Evolutionary conservation across 2,113 vertebrate genomes (phyloP).

Genomic region (Cololabis saira): DNA sequence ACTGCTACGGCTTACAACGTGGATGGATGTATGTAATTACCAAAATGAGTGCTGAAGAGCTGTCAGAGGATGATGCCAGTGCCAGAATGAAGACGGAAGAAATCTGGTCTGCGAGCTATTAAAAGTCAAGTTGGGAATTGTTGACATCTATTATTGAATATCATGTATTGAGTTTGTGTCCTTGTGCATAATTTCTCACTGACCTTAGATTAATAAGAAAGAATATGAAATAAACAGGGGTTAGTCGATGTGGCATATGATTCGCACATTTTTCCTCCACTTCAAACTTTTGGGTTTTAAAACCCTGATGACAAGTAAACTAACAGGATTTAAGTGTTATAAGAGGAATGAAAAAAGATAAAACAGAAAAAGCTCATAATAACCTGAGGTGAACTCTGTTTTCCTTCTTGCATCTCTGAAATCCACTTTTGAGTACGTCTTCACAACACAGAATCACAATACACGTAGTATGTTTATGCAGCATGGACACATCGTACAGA

Average conservation of each 20-base stretch:
- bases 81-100: constrained; percentile 32
- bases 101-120: constrained; percentile 36
- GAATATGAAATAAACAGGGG: neutral
- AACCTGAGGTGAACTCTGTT: constrained; percentile 30
- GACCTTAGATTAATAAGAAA: constrained; percentile 13
- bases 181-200: constrained; percentile 15
- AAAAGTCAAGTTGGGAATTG: constrained; percentile 45
- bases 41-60: constrained; percentile 21
- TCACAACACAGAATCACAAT: constrained; percentile 54
- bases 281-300: constrained; percentile 11
- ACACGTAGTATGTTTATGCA: constrained; percentile 55
- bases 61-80: constrained; percentile 26
- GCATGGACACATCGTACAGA: constrained; percentile 38
- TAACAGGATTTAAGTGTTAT: neutral
- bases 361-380: constrained; percentile 10
- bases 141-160: neutral
- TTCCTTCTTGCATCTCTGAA: constrained; percentile 41
- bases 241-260: too few species aligned
- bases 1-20: constrained; percentile 5
- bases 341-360: constrained; percentile 5
- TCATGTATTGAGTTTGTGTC: neutral
- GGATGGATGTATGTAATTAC: constrained; percentile 33
- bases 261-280: too few species aligned
- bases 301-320: neutral
- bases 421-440: constrained; percentile 45